Base-by-base conservation (phyloP, 2,888 invertebrate species). In the Drosophila monieri region DNA sequence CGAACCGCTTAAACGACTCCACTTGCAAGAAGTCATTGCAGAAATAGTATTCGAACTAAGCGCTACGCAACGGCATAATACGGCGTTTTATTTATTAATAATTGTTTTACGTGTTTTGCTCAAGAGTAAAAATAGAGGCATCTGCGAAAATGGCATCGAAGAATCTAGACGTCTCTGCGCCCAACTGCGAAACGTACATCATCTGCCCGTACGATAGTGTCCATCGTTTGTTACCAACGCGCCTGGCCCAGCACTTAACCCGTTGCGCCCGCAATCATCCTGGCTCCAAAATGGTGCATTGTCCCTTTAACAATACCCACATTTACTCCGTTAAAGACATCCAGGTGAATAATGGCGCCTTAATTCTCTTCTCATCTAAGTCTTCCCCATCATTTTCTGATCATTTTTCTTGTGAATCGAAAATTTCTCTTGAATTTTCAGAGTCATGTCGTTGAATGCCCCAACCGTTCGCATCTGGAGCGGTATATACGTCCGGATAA, bases 241-340 rank as follows among this genome's bases (percentile, higher is more conserved):
- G 93, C 0, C 91, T 94, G 89, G 92, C 93, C 27, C 80, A 90
- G 0, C 94, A 94, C 66, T 76, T 94, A 0, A 91, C 92, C n/a
- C 94, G 93, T 73, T 94, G 94, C 61, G 85, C 93, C 0, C 92
- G 92, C 12, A 92, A 92, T 43, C 85, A 93, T 68, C 91, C 91
- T 0, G 89, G 92, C 18, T 77, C 88, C 0, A 90, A 92, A 23
- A 62, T 90, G 0, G 77, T 85, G 0, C 91, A 92, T 8, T 94
- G 94, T 60, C 94, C 94, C 0, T 94, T 94, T 46, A 94, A 94
- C 46, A 78, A 90, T 0, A 93, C 92, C 0, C 94, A 94, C 66
- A 73, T 93, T 0, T 71, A 94, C 0, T 92, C 92, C 0, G 92
- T 93, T 37, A 91, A 92, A 0, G 93, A 94, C 51, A 80, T 73